Conservation (phyloP, 2,113 vertebrate genomes). For the Dicentrarchus labrax region DNA sequence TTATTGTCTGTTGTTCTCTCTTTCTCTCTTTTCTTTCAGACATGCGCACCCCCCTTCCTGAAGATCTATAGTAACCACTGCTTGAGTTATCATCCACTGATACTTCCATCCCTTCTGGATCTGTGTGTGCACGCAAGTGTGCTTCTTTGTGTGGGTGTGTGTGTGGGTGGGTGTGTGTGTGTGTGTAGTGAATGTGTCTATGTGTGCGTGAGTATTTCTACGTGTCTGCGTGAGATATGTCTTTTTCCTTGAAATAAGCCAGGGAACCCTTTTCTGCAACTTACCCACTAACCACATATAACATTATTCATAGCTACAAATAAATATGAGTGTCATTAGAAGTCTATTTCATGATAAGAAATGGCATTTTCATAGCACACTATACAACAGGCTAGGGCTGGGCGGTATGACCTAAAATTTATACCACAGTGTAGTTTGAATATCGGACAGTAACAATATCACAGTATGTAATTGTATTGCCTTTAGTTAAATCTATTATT, state of each 20-base stretch:
- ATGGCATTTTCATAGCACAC: slow-evolving; percentile 24
- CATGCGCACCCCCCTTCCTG: slow-evolving; percentile 52
- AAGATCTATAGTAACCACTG: slow-evolving; percentile 70
- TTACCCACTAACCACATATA: slow-evolving; percentile 10
- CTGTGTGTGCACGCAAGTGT: not conserved
- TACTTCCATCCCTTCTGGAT: slow-evolving; percentile 31
- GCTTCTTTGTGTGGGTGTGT: not conserved
- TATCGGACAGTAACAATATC: slow-evolving; percentile 1
- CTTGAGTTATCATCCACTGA: slow-evolving; percentile 48
- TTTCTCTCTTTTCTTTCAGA: slow-evolving; percentile 66
- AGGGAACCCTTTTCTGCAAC: slow-evolving; percentile 44
- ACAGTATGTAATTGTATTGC: slow-evolving; percentile 24
- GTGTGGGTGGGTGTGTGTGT: not conserved
- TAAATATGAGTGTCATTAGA: slow-evolving; percentile 11
- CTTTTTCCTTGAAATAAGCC: slow-evolving; percentile 43
- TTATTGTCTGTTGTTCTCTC: not conserved
- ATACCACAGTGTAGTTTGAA: slow-evolving; percentile 43
- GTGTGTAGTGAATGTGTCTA: slow-evolving; percentile 30
- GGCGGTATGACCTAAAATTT: slow-evolving; percentile 25
- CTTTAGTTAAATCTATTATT: not conserved
- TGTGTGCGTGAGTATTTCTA: slow-evolving; percentile 37
- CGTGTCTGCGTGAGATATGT: slow-evolving; percentile 34
- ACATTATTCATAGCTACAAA: slow-evolving; percentile 13
- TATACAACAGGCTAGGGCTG: slow-evolving; percentile 22
- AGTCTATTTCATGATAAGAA: slow-evolving; percentile 10